Evolutionary conservation across 2,113 vertebrate genomes (phyloP).

Genomic region (Helogale parvula): DNA sequence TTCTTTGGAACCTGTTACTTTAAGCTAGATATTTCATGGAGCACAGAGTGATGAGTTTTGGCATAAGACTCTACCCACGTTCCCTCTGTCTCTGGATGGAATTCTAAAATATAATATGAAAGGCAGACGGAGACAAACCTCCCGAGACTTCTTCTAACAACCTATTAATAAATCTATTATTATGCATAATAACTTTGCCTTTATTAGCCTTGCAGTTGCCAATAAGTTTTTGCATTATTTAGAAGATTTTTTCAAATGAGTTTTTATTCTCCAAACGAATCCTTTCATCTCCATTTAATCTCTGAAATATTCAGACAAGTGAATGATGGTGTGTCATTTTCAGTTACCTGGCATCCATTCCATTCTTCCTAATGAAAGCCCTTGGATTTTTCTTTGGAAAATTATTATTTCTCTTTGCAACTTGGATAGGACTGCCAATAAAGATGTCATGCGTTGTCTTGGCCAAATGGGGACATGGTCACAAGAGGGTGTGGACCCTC

Average conservation of each 20-base stretch:
- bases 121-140: not conserved
- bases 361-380: not conserved
- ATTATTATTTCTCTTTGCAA: not conserved
- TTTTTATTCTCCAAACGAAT: not conserved
- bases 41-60: not conserved
- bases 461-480: not conserved
- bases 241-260: not conserved
- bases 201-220: conserved; percentile 23
- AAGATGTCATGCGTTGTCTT: not conserved
- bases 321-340: not conserved
- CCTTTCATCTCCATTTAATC: conserved; percentile 20
- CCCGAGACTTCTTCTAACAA: not conserved
- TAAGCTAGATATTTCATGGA: not conserved
- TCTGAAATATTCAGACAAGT: not conserved
- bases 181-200: not conserved
- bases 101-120: conserved; percentile 21
- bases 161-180: not conserved
- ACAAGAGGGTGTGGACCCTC: not conserved
- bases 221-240: not conserved
- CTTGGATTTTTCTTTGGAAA: not conserved
- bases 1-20: not conserved
- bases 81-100: not conserved
- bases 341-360: not conserved
- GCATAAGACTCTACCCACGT: not conserved
- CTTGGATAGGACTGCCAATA: not conserved